Evolutionary conservation across 2,113 vertebrate genomes (phyloP).

Genomic region (Podilymbus podiceps): DNA sequence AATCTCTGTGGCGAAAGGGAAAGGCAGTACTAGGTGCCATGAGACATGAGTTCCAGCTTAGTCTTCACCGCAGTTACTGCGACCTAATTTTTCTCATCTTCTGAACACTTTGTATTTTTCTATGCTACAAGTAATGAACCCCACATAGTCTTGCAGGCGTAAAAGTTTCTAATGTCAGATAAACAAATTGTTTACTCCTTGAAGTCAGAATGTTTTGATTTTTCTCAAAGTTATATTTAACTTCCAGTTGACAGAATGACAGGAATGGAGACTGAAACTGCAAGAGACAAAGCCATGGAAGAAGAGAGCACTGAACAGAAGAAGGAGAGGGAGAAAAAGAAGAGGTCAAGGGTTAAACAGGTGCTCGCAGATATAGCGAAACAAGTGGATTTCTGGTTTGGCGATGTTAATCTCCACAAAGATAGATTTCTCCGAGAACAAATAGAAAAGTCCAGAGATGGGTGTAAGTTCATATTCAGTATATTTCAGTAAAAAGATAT

Average conservation of each 20-base stretch:
- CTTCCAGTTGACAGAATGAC: constrained; percentile 53
- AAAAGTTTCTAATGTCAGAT: background rate
- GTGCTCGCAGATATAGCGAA: constrained; percentile 92
- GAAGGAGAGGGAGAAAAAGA: constrained; percentile 93
- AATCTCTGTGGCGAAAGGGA: background rate
- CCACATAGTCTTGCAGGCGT: accelerated
- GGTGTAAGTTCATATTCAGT: constrained; percentile 81
- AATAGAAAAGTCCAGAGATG: constrained; percentile 90
- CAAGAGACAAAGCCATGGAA: constrained; percentile 54
- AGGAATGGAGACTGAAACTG: constrained; percentile 75
- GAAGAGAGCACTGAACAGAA: constrained; percentile 77
- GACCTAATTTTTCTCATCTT: background rate
- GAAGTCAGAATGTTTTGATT: background rate
- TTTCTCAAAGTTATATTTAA: background rate
- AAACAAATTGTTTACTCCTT: background rate
- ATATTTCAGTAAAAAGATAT: background rate
- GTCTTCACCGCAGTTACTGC: background rate
- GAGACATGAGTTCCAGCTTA: background rate
- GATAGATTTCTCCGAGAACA: constrained; percentile 90
- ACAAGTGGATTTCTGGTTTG: constrained; percentile 98
- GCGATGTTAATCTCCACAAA: constrained; percentile 96
- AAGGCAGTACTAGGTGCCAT: background rate
- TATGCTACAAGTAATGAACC: accelerated
- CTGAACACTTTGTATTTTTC: background rate
- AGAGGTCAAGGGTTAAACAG: constrained; percentile 93